Evolutionary conservation across 37 sponge, comb jelly and placozoan species (phyloP), one percentile per base, ranked within the genome.

Genomic region (Ephydatia muelleri): DNA sequence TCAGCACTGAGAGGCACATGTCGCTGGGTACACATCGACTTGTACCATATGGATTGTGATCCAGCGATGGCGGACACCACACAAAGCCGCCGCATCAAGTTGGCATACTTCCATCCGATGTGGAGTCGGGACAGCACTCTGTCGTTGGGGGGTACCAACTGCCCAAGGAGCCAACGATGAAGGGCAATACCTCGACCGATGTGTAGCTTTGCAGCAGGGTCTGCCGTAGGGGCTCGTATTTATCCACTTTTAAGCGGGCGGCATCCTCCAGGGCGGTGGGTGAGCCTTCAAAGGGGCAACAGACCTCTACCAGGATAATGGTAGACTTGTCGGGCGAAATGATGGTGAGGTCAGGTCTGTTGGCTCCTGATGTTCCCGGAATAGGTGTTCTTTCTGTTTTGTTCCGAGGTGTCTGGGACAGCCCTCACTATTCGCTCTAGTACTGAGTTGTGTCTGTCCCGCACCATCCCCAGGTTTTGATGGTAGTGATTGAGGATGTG

Each of bases 401-500:
- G 31, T 43, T 19, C 38, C 66, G 19, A 57, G 57, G 22, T 70
- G 28, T 26, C 21, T 12, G 39, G 49, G 25, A 35, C 31, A 12
- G 84, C 84, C 65, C 26, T 73, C 23, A 16, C 32, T 33, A 74
- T 31, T n/a, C 84, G 26, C 2, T 83, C 34, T n/a, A 83, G 75
- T 21, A 83, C 48, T 4, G 30, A 49, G 21, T 74, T 74, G 36
- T 83, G 84, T 31, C 84, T 47, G 22, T 28, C 65, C 26, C 84
- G 21, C 57, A 83, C 75, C 35, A 57, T 31, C 14, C 75, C 84
- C 72, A 68, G 27, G 34, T 64, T 36, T 13, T 34, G 16, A 13
- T 27, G 75, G 64, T 76, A 83, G 64, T 29, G 32, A 31, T 83
- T 83, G 16, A 83, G 75, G 29, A 74, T 65, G 29, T 83, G 84